These are phyloP conservation scores for Hypothenemus hampei DNA, from an alignment of 1,140 invertebrate species.

Conservation along the genomic window DNA sequence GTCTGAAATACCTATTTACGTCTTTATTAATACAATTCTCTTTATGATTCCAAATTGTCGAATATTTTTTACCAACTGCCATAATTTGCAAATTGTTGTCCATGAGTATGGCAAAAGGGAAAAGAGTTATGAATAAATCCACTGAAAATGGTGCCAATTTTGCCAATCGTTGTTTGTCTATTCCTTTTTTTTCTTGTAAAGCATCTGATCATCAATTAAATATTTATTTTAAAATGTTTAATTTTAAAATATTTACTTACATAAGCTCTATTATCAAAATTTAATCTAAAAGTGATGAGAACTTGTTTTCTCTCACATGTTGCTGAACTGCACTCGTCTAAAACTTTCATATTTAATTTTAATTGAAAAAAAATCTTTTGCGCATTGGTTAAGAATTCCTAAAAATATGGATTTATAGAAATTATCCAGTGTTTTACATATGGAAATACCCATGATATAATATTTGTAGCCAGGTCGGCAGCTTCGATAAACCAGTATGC, in stretches of 20 bases:
- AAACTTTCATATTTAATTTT: constrained; percentile 62
- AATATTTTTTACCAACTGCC: constrained; percentile 64
- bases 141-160: constrained; percentile 51
- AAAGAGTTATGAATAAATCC: constrained; percentile 66
- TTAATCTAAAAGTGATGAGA: constrained; percentile 63
- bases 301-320: constrained; percentile 53
- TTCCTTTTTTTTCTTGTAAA: constrained; percentile 28
- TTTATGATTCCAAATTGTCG: constrained; percentile 63
- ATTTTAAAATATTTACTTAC: constrained; percentile 46
- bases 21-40: constrained; percentile 57
- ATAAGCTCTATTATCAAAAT: constrained; percentile 77
- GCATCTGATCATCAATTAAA: constrained; percentile 30
- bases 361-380: constrained; percentile 71
- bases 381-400: constrained; percentile 59
- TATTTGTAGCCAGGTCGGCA: constrained; percentile 71
- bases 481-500: constrained; percentile 75
- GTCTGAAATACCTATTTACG: constrained; percentile 62
- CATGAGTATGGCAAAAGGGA: constrained; percentile 68
- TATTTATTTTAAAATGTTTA: neutral
- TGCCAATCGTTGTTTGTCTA: constrained; percentile 13
- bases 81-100: constrained; percentile 60
- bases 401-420: constrained; percentile 30
- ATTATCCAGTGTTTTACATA: neutral
- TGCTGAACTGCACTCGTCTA: constrained; percentile 60
- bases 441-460: constrained; percentile 68